A percentile compares a stretch with the other conserved stretches of the same genome.
Conservation (phyloP, 2,888 invertebrate species). For the Strigamia transsilvanica region DNA sequence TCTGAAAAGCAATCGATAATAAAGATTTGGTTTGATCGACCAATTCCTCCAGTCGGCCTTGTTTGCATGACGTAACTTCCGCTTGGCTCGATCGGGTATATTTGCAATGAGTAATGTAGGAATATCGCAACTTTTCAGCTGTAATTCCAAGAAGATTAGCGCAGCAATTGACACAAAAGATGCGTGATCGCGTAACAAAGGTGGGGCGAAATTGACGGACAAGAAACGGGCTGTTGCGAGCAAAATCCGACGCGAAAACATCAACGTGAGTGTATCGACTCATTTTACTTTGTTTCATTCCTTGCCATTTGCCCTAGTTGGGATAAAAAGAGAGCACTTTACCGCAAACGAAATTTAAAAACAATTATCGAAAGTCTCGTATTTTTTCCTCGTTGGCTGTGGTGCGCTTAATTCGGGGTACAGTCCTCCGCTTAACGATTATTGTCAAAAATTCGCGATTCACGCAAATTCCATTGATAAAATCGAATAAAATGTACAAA, state of each 20-base stretch:
- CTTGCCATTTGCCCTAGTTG: conserved; percentile 35
- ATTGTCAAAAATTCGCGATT: not conserved
- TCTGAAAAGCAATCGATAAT: conserved; percentile 7
- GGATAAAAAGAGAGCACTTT: not conserved
- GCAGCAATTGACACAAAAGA: not conserved
- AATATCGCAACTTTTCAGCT: conserved; percentile 10
- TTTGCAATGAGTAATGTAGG: conserved; percentile 9
- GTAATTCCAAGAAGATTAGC: not conserved
- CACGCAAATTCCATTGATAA: not conserved
- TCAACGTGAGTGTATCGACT: conserved; percentile 13
- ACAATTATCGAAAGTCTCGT: not conserved
- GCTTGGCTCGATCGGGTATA: not conserved
- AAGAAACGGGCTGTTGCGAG: not conserved
- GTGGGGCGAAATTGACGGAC: not conserved
- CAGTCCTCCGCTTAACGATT: not conserved
- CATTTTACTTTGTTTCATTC: conserved; percentile 32
- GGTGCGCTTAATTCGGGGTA: not conserved
- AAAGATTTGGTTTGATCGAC: not conserved
- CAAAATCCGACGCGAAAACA: not conserved
- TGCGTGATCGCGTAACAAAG: not conserved
- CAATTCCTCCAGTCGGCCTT: conserved; percentile 3
- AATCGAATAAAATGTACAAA: not conserved
- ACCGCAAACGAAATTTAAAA: not conserved
- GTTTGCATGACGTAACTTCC: conserved; percentile 27
- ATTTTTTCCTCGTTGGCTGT: not conserved